Percentiles rank a stretch among this genome's conserved stretches.
Conservation (phyloP, 2,888 invertebrate genomes). For the Seira ritae region DNA sequence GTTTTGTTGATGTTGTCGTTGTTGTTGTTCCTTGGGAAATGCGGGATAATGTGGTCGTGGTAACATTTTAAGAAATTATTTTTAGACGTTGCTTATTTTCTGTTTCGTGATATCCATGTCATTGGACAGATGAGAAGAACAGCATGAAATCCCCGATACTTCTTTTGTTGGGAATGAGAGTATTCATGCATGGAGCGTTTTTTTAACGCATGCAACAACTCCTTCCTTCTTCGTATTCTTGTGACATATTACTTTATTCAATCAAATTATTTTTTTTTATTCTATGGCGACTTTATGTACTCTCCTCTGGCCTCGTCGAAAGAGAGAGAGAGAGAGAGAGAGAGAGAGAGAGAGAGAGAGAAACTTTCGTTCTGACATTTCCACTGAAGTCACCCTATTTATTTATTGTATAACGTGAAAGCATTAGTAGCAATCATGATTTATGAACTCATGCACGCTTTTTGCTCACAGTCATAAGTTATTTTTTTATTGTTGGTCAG, state of each 20-base stretch:
- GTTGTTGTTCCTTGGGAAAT: constrained; percentile 14
- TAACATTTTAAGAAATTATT: constrained; percentile 48
- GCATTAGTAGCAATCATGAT: constrained; percentile 51
- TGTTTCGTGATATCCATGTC: constrained; percentile 73
- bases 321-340: no score
- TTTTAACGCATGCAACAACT: constrained; percentile 28
- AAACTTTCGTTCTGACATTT: constrained; percentile 52
- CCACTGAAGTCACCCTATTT: constrained; percentile 50
- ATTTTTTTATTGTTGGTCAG: constrained; percentile 43
- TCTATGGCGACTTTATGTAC: constrained; percentile 23
- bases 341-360: no score
- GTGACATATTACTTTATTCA: constrained; percentile 30
- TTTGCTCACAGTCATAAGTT: neutral
- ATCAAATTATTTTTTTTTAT: constrained; percentile 25
- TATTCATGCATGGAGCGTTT: constrained; percentile 60
- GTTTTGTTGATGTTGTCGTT: neutral
- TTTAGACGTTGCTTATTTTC: constrained; percentile 61
- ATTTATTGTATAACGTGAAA: constrained; percentile 28
- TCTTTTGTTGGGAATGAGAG: constrained; percentile 19
- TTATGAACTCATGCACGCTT: constrained; percentile 52
- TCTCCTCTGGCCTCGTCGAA: constrained; percentile 13
- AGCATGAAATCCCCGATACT: constrained; percentile 68
- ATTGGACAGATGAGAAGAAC: constrained; percentile 72
- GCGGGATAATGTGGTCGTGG: neutral
- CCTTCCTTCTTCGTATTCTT: constrained; percentile 6